A percentile compares a stretch with the other conserved stretches of the same genome.
These are phyloP conservation scores for Caenorhabditis doughertyi DNA, from an alignment of 2,888 invertebrate genomes.

Conservation along the genomic window DNA sequence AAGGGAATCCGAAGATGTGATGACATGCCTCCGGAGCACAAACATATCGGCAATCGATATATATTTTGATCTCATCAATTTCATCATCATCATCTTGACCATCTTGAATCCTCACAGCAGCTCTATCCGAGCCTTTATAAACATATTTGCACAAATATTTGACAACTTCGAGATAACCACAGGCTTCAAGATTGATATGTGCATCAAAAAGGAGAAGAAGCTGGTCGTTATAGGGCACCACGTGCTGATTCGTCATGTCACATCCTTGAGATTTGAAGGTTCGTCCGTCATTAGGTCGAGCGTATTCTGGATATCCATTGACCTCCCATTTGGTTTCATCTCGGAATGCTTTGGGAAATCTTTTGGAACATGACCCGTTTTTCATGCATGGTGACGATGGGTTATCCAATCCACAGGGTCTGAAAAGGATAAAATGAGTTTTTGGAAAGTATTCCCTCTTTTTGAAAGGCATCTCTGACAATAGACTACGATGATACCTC, in stretches of 20 bases:
- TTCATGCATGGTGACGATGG: slow-evolving; percentile 81
- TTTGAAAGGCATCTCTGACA: slow-evolving; percentile 67
- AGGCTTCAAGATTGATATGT: slow-evolving; percentile 76
- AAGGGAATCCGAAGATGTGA: slow-evolving; percentile 59
- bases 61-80: slow-evolving; percentile 39
- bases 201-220: slow-evolving; percentile 63
- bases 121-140: slow-evolving; percentile 12
- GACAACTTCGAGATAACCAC: slow-evolving; percentile 75
- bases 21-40: slow-evolving; percentile 62
- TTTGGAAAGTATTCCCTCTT: slow-evolving; percentile 73
- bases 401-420: slow-evolving; percentile 1
- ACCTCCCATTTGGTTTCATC: slow-evolving; percentile 77
- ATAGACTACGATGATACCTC: too few species aligned
- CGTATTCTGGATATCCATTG: slow-evolving; percentile 83
- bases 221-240: slow-evolving; percentile 83
- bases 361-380: slow-evolving; percentile 83
- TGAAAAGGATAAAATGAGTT: neutral
- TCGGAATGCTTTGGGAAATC: slow-evolving; percentile 81
- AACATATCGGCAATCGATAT: slow-evolving; percentile 62
- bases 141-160: slow-evolving; percentile 27
- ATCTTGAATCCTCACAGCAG: neutral
- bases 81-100: neutral
- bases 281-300: slow-evolving; percentile 75
- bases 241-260: slow-evolving; percentile 76
- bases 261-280: neutral